Conservation (phyloP, 2,888 invertebrate genomes). For the Ophion ventricosus region DNA sequence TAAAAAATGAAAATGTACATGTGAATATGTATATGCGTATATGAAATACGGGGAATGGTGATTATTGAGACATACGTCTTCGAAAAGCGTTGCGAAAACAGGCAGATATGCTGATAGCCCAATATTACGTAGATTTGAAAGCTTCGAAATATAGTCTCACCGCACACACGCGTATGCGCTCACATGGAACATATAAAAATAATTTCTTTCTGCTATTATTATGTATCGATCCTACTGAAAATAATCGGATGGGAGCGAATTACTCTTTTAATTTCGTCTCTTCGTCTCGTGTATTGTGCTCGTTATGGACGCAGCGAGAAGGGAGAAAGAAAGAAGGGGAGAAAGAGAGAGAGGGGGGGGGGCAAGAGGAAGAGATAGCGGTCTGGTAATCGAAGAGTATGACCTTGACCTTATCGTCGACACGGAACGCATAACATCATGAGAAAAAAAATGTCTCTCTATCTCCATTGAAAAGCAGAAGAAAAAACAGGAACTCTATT, state of each 20-base stretch:
- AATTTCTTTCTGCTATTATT: neutral
- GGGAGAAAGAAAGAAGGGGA: too few relatives aligned
- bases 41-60: too few relatives aligned
- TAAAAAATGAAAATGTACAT: too few relatives aligned
- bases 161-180: neutral
- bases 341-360: neutral
- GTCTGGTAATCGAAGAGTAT: conserved; percentile 37
- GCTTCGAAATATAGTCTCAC: too few relatives aligned
- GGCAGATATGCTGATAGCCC: too few relatives aligned
- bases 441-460: neutral
- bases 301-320: neutral
- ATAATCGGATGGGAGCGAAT: conserved; percentile 4
- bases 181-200: neutral
- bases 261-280: neutral
- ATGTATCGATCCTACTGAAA: conserved; percentile 24
- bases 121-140: too few relatives aligned
- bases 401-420: conserved; percentile 46
- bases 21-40: too few relatives aligned
- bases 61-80: too few relatives aligned
- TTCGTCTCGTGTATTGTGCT: neutral
- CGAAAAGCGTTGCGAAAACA: too few relatives aligned
- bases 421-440: conserved; percentile 5
- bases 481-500: neutral
- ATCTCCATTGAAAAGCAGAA: neutral
- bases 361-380: neutral